Conservation (phyloP, 2,888 invertebrate genomes). For the Eilema sororculum region DNA sequence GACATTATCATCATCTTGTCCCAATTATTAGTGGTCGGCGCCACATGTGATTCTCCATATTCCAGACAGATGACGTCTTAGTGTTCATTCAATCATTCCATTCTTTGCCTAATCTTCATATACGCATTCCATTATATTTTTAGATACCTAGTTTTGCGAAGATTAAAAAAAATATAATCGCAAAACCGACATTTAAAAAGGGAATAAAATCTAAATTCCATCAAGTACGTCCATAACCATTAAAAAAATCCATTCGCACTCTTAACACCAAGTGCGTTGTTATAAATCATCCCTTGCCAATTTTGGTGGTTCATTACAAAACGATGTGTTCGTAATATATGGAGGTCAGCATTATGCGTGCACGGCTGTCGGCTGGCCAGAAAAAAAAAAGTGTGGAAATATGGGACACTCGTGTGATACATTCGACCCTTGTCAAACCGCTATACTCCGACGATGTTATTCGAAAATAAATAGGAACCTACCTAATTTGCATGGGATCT, state of each 20-base stretch:
- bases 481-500: conserved; percentile 64
- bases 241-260: conserved; percentile 1
- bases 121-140: neutral
- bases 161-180: too few relatives aligned
- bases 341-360: conserved; percentile 60
- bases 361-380: conserved; percentile 62
- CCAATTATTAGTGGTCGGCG: neutral
- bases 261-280: conserved; percentile 39
- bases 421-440: conserved; percentile 72
- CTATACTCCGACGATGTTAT: conserved; percentile 53
- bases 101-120: neutral
- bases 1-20: neutral
- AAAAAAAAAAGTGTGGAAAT: conserved; percentile 68
- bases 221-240: conserved; percentile 6
- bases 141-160: neutral
- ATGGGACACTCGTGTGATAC: conserved; percentile 69
- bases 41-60: too few relatives aligned
- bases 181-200: neutral
- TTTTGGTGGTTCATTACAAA: conserved; percentile 58
- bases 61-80: too few relatives aligned
- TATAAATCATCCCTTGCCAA: conserved; percentile 53
- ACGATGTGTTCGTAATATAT: conserved; percentile 65
- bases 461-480: conserved; percentile 65
- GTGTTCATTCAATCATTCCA: too few relatives aligned
- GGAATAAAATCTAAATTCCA: neutral